These are phyloP conservation scores for Prionailurus bengalensis DNA, from an alignment of 2,113 vertebrate genomes.

Conservation along the genomic window DNA sequence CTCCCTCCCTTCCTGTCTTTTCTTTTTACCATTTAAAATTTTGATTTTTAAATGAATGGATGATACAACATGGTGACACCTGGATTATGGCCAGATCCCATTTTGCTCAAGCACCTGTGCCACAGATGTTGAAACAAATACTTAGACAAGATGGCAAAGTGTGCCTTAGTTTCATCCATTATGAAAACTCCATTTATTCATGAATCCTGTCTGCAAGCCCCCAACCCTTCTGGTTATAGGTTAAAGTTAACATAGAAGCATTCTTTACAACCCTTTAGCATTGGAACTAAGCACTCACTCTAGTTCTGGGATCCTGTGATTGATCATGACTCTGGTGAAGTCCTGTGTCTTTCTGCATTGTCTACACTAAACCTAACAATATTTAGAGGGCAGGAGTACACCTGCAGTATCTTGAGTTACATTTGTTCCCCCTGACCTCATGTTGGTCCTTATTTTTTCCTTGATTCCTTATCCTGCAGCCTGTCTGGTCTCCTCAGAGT, in stretches of 20 bases:
- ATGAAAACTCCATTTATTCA: background rate
- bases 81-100: background rate
- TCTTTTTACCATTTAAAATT: background rate
- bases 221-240: background rate
- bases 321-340: background rate
- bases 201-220: background rate
- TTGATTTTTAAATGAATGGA: background rate
- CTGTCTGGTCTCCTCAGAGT: background rate
- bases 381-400: background rate
- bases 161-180: background rate
- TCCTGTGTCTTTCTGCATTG: background rate
- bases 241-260: background rate
- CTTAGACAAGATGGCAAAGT: background rate
- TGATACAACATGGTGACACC: background rate
- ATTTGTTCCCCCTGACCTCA: background rate
- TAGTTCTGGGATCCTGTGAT: background rate
- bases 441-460: background rate
- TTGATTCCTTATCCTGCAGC: background rate
- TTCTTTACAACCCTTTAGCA: background rate
- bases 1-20: background rate
- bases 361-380: background rate
- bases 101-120: background rate
- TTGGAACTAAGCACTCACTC: background rate
- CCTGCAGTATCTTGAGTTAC: background rate
- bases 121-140: background rate